Evolutionary conservation across 1,140 invertebrate genomes (phyloP).

Genomic region (Rhopalosiphum maidis): DNA sequence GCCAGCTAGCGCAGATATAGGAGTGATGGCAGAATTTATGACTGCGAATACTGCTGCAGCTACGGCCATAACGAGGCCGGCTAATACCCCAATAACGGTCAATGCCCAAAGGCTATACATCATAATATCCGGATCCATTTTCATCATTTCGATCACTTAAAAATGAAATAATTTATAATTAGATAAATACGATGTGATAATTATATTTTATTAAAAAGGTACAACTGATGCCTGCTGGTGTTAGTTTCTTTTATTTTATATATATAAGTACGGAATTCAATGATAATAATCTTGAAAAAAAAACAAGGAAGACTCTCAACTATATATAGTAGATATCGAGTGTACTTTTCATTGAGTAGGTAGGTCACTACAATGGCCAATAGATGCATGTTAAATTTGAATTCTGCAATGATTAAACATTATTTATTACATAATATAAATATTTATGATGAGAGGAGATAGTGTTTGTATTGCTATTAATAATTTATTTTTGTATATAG

Average conservation of each 20-base stretch:
- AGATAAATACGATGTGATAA: neutral
- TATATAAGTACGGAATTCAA: neutral
- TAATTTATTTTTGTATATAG: no score
- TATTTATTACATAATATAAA: no score
- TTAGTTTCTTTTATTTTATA: neutral
- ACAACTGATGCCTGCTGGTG: neutral
- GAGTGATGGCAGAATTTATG: conserved; percentile 78
- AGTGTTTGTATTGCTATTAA: no score
- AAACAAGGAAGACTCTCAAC: neutral
- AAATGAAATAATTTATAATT: conserved; percentile 14
- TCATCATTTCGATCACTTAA: conserved; percentile 69
- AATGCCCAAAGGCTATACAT: conserved; percentile 76
- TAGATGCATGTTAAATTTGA: no score
- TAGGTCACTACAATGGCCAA: no score
- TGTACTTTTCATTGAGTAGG: no score
- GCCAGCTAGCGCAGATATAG: conserved; percentile 75
- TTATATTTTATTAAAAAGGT: neutral
- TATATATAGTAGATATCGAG: neutral
- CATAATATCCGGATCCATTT: conserved; percentile 72
- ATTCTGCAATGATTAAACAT: no score
- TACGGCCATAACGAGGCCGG: conserved; percentile 72
- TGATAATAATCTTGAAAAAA: neutral
- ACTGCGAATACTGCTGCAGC: conserved; percentile 77
- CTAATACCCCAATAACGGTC: conserved; percentile 71
- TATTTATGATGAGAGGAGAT: no score